Percentiles rank a stretch among this genome's conserved stretches.
Conservation (phyloP, 2,888 invertebrate genomes). For the Plusia festucae region DNA sequence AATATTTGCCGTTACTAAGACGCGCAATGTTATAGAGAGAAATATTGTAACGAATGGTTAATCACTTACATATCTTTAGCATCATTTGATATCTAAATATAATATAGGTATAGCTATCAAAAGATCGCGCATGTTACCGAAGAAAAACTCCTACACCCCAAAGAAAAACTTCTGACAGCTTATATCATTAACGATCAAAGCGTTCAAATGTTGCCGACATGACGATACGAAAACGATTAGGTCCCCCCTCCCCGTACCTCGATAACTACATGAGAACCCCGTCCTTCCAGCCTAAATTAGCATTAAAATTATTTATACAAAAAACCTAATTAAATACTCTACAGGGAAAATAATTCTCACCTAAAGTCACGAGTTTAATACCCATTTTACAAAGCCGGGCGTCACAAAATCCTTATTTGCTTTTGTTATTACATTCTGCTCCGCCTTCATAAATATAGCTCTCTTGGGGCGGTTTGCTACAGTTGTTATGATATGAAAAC, state of each 20-base stretch:
- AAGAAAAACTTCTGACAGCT: constrained; percentile 23
- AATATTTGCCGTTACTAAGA: background rate
- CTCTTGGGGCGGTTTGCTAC: constrained; percentile 61
- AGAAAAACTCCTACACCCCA: background rate
- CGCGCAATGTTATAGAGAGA: background rate
- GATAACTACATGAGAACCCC: constrained; percentile 22
- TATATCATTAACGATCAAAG: constrained; percentile 27
- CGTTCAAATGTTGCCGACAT: constrained; percentile 7
- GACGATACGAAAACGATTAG: constrained; percentile 23
- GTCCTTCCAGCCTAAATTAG: constrained; percentile 29
- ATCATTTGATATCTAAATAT: no score
- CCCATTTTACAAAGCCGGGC: constrained; percentile 45
- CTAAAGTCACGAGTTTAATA: constrained; percentile 41
- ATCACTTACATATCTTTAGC: background rate
- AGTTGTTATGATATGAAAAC: constrained; percentile 61
- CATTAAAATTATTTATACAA: constrained; percentile 46
- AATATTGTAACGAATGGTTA: background rate
- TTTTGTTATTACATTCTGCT: constrained; percentile 64
- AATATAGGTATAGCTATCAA: background rate
- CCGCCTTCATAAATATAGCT: constrained; percentile 65
- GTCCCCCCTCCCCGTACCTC: background rate
- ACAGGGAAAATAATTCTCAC: constrained; percentile 42
- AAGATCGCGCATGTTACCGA: background rate
- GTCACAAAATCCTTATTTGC: constrained; percentile 66
- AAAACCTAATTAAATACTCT: constrained; percentile 39